These are phyloP conservation scores for Oenanthe oenanthe DNA, from an alignment of 2,113 vertebrate species.

Conservation along the genomic window DNA sequence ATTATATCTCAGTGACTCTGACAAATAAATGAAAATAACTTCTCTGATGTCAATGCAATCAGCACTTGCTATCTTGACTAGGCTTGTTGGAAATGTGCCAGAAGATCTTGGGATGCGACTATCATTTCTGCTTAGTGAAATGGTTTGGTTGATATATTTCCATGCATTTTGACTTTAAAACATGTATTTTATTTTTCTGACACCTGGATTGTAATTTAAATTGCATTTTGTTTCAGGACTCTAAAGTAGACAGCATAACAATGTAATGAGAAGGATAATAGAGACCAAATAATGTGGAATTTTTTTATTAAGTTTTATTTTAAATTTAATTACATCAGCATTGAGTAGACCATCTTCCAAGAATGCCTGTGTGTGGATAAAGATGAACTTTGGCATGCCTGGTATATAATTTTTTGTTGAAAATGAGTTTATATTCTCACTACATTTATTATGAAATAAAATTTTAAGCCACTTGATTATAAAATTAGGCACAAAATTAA, in stretches of 20 bases:
- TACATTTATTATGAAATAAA: not conserved
- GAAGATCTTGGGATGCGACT: not conserved
- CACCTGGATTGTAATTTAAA: not conserved
- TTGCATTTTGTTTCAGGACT: not conserved
- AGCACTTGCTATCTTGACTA: not conserved
- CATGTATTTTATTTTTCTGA: not conserved
- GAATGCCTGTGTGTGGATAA: not conserved
- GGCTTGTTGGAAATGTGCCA: not conserved
- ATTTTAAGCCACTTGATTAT: not conserved
- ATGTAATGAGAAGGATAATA: not conserved
- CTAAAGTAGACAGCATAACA: not conserved
- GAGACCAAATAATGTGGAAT: not conserved
- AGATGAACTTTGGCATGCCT: not conserved
- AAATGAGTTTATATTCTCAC: not conserved
- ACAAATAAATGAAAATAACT: not conserved
- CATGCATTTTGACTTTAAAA: not conserved
- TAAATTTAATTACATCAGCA: not conserved
- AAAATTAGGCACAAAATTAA: not conserved
- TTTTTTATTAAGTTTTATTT: not conserved
- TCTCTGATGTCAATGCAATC: not conserved
- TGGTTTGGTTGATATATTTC: not conserved
- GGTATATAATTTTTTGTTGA: not conserved
- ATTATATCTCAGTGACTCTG: not conserved
- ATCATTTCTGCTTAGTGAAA: constrained; percentile 2
- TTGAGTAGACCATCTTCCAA: not conserved